A percentile compares a stretch with the other conserved stretches of the same genome.
Evolutionary conservation across 1,140 invertebrate genomes (phyloP).

Genomic region (Palaemon carinicauda): DNA sequence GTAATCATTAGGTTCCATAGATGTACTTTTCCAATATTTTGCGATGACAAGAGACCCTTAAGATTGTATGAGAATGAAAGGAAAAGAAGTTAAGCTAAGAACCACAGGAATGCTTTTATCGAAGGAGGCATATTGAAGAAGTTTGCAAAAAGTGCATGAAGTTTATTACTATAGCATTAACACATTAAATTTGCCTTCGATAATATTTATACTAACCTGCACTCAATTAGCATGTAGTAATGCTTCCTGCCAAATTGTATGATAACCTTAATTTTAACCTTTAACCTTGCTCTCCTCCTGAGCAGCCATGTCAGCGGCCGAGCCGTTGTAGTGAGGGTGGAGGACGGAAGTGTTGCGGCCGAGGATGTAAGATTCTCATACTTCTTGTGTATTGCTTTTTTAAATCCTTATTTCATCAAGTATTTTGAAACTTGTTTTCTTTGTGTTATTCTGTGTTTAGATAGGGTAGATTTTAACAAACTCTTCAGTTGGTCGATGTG

Average conservation of each 20-base stretch:
- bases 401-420: neutral
- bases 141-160: too few relatives aligned
- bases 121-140: too few relatives aligned
- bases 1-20: too few relatives aligned
- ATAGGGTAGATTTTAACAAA: too few relatives aligned
- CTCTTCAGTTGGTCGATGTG: too few relatives aligned
- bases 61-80: too few relatives aligned
- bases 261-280: neutral
- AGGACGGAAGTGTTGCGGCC: slow-evolving; percentile 69
- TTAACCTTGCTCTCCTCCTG: neutral
- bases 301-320: slow-evolving; percentile 69
- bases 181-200: too few relatives aligned
- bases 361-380: slow-evolving; percentile 68
- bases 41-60: too few relatives aligned
- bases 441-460: neutral
- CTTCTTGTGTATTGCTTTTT: neutral
- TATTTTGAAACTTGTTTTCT: neutral
- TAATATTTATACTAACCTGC: slow-evolving; percentile 1
- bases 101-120: too few relatives aligned
- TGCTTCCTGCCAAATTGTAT: neutral
- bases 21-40: too few relatives aligned
- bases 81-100: too few relatives aligned
- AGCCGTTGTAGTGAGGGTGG: slow-evolving; percentile 68
- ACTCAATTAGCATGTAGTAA: neutral
- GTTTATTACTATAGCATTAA: too few relatives aligned